A percentile compares a stretch with the other conserved stretches of the same genome.
Evolutionary conservation across 2,113 vertebrate species (phyloP).

Genomic region (Otis tarda): DNA sequence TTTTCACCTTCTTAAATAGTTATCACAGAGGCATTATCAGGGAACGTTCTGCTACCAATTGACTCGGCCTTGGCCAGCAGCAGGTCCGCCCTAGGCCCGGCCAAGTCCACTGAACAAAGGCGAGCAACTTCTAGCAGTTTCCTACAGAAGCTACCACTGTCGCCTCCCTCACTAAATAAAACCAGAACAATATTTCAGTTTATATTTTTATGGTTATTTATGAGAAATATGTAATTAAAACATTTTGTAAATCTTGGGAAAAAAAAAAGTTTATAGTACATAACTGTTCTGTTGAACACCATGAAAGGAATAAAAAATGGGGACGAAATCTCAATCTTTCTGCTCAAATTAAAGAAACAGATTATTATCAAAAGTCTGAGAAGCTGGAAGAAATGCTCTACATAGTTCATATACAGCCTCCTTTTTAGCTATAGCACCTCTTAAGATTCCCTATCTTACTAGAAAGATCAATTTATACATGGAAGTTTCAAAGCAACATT

Average conservation of each 20-base stretch:
- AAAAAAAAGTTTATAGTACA: background rate
- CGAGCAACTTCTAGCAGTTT: no score
- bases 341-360: background rate
- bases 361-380: background rate
- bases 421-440: background rate
- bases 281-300: background rate
- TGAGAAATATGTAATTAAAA: background rate
- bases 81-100: no score
- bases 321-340: background rate
- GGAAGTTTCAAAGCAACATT: background rate
- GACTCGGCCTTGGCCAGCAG: no score
- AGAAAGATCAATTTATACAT: background rate
- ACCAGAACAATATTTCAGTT: background rate
- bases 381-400: background rate
- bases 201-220: background rate
- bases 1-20: no score
- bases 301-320: background rate
- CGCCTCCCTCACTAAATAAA: no score
- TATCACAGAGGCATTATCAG: no score
- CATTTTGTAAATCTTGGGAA: background rate
- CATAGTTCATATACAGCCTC: background rate
- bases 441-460: background rate
- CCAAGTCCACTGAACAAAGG: no score
- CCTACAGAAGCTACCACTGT: no score
- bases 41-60: no score